Conservation (phyloP, 2,888 invertebrate species). For the Trichacis sp. region DNA sequence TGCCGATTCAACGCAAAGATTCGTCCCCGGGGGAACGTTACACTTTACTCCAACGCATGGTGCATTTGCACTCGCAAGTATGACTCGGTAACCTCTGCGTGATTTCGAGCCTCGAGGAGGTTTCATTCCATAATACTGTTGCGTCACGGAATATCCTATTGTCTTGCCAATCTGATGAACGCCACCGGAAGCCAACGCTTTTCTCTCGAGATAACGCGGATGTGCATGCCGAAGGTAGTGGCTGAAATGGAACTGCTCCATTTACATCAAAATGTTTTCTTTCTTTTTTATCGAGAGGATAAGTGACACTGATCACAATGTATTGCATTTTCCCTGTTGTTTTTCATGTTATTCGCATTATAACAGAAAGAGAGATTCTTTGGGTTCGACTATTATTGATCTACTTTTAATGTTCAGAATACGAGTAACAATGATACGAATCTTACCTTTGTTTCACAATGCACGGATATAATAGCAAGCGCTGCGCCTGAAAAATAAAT, state of each 20-base stretch:
- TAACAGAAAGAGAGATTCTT: no score
- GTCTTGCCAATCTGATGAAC: conserved; percentile 60
- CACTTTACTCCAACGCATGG: conserved; percentile 7
- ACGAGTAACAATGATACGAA: conserved; percentile 13
- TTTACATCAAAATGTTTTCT: conserved; percentile 8
- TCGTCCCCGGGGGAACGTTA: conserved; percentile 14
- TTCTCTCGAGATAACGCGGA: conserved; percentile 47
- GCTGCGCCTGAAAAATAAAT: conserved; percentile 55
- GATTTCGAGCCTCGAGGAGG: conserved; percentile 41
- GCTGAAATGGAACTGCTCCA: conserved; percentile 36
- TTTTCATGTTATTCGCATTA: no score
- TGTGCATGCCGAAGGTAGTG: conserved; percentile 42
- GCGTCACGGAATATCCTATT: conserved; percentile 55
- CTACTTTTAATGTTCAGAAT: no score
- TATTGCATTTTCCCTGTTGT: no score
- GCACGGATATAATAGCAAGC: conserved; percentile 51
- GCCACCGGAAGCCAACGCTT: conserved; percentile 53
- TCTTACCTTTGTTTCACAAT: conserved; percentile 58
- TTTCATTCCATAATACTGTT: conserved; percentile 54
- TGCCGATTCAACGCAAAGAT: neutral
- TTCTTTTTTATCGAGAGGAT: no score
- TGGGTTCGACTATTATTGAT: no score
- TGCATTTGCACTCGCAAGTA: conserved; percentile 25
- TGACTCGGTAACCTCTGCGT: conserved; percentile 38
- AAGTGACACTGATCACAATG: no score